Evolutionary conservation across 2,888 invertebrate genomes (phyloP).

Genomic region (Pristionchus maxplancki): DNA sequence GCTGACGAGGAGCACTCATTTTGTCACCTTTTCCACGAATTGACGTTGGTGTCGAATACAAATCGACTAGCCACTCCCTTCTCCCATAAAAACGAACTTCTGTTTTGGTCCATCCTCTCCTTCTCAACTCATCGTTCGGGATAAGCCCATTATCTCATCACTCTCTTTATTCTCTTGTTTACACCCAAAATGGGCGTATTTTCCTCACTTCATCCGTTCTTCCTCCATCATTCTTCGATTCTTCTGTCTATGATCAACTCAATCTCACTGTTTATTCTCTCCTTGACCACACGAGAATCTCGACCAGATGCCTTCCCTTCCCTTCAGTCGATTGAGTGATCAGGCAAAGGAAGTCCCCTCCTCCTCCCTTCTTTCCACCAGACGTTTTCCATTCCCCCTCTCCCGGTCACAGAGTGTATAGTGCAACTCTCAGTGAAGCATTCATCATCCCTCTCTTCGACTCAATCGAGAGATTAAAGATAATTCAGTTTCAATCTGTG

Average conservation of each 20-base stretch:
- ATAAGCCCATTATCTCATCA: conserved; percentile 37
- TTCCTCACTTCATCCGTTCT: not conserved
- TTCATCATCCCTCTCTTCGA: not conserved
- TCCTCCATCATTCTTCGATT: not conserved
- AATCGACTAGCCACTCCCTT: not conserved
- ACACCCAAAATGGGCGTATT: not conserved
- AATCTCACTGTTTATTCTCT: conserved; percentile 15
- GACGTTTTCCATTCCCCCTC: not conserved
- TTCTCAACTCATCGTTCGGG: not conserved
- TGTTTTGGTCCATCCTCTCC: not conserved
- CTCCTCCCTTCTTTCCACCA: not conserved
- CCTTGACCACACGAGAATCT: conserved; percentile 4
- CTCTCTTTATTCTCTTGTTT: conserved; percentile 16
- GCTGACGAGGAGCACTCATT: not conserved
- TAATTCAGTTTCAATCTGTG: not conserved
- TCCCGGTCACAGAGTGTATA: conserved; percentile 19
- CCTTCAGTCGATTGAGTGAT: conserved; percentile 1
- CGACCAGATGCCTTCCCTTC: conserved; percentile 2
- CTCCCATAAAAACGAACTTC: not conserved
- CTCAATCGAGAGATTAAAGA: not conserved
- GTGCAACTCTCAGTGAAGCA: not conserved
- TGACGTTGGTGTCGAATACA: not conserved
- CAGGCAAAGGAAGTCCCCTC: not conserved
- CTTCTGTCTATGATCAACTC: conserved; percentile 5
- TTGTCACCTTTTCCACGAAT: not conserved